Conservation (phyloP, 1,140 invertebrate genomes). For the Nomia melanderi region DNA sequence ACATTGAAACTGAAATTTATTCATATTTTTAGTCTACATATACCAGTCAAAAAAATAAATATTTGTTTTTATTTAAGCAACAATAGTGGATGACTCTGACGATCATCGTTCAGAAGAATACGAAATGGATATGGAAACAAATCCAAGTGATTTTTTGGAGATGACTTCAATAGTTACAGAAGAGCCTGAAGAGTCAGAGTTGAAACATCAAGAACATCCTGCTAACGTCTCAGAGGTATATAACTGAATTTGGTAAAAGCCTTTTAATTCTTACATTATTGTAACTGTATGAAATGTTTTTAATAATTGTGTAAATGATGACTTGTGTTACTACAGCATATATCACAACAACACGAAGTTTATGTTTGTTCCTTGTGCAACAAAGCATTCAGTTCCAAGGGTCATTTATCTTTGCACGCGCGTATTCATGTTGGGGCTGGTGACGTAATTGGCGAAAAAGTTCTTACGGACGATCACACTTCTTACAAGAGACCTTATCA, state of each 20-base stretch:
- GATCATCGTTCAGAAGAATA: conserved; percentile 78
- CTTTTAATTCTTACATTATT: too few relatives aligned
- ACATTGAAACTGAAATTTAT: too few relatives aligned
- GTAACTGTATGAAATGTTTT: too few relatives aligned
- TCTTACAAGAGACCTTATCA: conserved; percentile 80
- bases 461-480: conserved; percentile 79
- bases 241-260: too few relatives aligned
- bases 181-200: conserved; percentile 67
- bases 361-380: conserved; percentile 81
- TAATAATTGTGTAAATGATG: neutral
- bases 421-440: conserved; percentile 79
- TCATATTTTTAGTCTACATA: too few relatives aligned
- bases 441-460: conserved; percentile 79
- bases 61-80: conserved; percentile 18
- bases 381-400: conserved; percentile 81
- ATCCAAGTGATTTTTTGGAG: conserved; percentile 78
- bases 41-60: neutral
- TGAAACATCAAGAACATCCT: conserved; percentile 20
- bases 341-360: conserved; percentile 79
- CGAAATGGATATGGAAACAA: conserved; percentile 80
- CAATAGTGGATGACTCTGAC: conserved; percentile 69
- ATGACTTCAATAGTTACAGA: conserved; percentile 76
- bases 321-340: conserved; percentile 68
- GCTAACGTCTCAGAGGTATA: conserved; percentile 19
- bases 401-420: conserved; percentile 80